These are phyloP conservation scores for Dexiosoma caninum DNA, from an alignment of 2,888 invertebrate species.

Conservation along the genomic window DNA sequence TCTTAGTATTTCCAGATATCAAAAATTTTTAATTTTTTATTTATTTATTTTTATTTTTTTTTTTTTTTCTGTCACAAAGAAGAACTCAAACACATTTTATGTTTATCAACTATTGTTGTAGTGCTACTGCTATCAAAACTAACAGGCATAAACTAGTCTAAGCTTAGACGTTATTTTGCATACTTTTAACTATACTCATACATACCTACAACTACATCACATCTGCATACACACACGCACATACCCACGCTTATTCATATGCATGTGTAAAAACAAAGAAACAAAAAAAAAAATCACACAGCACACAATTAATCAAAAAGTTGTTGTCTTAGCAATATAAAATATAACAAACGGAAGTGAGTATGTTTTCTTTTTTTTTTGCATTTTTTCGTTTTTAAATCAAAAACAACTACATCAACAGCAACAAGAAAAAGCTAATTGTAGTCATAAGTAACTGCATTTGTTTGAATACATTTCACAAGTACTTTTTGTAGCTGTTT, in stretches of 20 bases:
- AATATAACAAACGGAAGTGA: constrained; percentile 59
- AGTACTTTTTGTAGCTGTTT: neutral
- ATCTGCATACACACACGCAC: neutral
- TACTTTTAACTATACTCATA: neutral
- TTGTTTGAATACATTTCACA: constrained; percentile 31
- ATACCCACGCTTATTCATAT: neutral
- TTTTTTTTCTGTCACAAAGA: neutral
- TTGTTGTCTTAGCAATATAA: constrained; percentile 61
- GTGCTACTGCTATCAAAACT: constrained; percentile 13
- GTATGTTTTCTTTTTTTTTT: too few species aligned
- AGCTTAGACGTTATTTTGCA: neutral
- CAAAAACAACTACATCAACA: constrained; percentile 9
- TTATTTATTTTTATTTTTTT: too few species aligned
- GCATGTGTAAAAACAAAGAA: neutral
- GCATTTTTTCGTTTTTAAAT: neutral
- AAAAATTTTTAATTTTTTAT: too few species aligned
- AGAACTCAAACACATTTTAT: neutral
- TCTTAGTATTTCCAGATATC: too few species aligned
- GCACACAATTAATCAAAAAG: constrained; percentile 62
- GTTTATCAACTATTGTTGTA: neutral
- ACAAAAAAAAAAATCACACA: constrained; percentile 5
- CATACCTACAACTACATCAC: neutral
- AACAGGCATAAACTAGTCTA: constrained; percentile 7
- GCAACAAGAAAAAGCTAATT: constrained; percentile 44
- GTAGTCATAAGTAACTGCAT: constrained; percentile 50